Evolutionary conservation across 1,140 invertebrate species (phyloP), one percentile per base, ranked within the genome.

Genomic region (Drosophila ogumai): DNA sequence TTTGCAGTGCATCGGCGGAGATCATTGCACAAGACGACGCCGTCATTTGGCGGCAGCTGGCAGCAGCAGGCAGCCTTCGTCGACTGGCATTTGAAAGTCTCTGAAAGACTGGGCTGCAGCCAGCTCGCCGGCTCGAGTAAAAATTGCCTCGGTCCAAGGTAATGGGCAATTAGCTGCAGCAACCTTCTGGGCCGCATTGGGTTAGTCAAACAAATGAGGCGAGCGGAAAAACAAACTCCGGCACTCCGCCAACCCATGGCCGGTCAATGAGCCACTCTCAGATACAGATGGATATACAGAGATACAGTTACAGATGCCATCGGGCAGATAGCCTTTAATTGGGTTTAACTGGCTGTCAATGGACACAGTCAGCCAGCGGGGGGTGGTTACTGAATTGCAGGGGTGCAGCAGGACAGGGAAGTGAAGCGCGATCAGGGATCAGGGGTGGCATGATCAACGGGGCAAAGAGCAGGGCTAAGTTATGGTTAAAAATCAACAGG

Each of bases 11-110:
- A 67, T 9, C 8, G 34, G 38, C 8, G 43, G 44, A 40, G 82
- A 86, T 81, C 79, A 57, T 85, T 85, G 82, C 82, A 76, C 81
- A 87, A 87, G 72, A 66, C 66, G 46, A 65, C 56, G 36, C 12
- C 64, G 77, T 78, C 82, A 85, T 81, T 58, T 79, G 40, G 52
- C 54, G 57, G 77, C 82, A 82, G 77, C 78, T 75, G 82, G 76
- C 63, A 47, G 76, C 82, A 79, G 77, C 77, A 68, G 82, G 69
- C 61, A 50, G 15, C 57, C 41, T 19, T 41, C 63, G 68, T 41
- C 63, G 68, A 47, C 52, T 74, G 55, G 55, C 82, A 85, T 86
- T 86, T 75, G 79, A 87, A 87, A 87, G 82, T 66, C 71, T 78
- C 58, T 63, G 59, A 50, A 50, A 50, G 49, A 65, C 44, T 68